Evolutionary conservation across 2,888 invertebrate genomes (phyloP).

Genomic region (Griposia aprilina): DNA sequence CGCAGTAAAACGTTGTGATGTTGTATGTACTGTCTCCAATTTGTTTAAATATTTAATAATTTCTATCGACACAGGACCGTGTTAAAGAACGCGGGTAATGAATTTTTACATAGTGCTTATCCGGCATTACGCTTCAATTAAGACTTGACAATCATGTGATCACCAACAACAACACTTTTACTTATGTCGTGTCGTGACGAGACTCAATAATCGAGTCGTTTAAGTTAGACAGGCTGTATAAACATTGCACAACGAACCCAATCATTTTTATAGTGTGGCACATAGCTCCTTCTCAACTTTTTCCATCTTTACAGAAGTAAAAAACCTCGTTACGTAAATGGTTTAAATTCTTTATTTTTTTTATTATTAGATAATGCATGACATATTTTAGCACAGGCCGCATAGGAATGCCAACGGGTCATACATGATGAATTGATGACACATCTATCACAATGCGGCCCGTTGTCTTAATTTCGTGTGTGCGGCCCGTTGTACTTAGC

Average conservation of each 20-base stretch:
- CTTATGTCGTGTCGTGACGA: constrained; percentile 22
- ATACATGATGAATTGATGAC: background rate
- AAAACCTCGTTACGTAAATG: background rate
- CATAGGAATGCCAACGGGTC: background rate
- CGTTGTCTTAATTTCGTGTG: background rate
- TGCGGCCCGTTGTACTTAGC: background rate
- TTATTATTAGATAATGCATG: background rate
- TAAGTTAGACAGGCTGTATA: constrained; percentile 6
- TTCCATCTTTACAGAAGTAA: background rate
- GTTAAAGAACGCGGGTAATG: background rate
- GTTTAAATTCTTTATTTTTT: background rate
- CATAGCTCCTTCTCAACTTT: background rate
- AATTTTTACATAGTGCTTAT: background rate
- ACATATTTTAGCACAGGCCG: too few relatives aligned
- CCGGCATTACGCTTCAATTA: background rate
- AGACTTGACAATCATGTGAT: constrained; percentile 3
- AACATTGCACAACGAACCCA: constrained; percentile 22
- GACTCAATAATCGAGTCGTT: constrained; percentile 9
- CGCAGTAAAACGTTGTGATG: constrained; percentile 2
- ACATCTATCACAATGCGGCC: background rate
- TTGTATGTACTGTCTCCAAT: background rate
- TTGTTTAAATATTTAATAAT: background rate
- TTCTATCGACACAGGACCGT: background rate
- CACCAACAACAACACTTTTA: constrained; percentile 17
- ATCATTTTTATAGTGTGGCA: background rate